Evolutionary conservation across 1,140 invertebrate genomes (phyloP).

Genomic region (Gonatopus flavifemur): DNA sequence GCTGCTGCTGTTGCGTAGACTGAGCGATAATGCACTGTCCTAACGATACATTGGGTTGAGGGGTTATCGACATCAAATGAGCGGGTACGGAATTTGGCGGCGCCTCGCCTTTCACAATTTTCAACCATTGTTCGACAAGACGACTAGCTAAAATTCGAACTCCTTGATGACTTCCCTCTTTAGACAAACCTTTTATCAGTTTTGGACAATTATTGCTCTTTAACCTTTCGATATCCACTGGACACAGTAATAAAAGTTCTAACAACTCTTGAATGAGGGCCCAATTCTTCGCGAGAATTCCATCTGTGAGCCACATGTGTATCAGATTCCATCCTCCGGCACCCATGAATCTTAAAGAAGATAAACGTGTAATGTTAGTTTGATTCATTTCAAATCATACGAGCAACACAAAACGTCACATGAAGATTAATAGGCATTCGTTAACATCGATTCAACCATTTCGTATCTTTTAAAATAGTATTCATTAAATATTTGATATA

Average conservation of each 20-base stretch:
- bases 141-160: constrained; percentile 73
- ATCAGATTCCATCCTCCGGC: constrained; percentile 88
- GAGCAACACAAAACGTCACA: too few relatives aligned
- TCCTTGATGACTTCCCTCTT: constrained; percentile 74
- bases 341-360: constrained; percentile 74
- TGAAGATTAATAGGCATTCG: too few relatives aligned
- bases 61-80: constrained; percentile 36
- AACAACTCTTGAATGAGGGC: constrained; percentile 83
- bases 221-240: constrained; percentile 84
- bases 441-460: background rate
- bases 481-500: too few relatives aligned
- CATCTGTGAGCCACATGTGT: constrained; percentile 85
- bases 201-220: constrained; percentile 91
- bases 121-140: constrained; percentile 89
- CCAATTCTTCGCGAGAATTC: constrained; percentile 80
- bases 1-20: constrained; percentile 13
- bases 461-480: constrained; percentile 3
- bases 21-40: constrained; percentile 7
- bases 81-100: constrained; percentile 45
- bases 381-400: too few relatives aligned
- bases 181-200: constrained; percentile 85
- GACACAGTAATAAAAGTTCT: constrained; percentile 78
- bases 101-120: constrained; percentile 75
- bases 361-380: too few relatives aligned
- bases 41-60: constrained; percentile 2